phyloP scores from a whole-genome alignment of 2,888 invertebrate genomes.

The Argyra leucocephala region DNA sequence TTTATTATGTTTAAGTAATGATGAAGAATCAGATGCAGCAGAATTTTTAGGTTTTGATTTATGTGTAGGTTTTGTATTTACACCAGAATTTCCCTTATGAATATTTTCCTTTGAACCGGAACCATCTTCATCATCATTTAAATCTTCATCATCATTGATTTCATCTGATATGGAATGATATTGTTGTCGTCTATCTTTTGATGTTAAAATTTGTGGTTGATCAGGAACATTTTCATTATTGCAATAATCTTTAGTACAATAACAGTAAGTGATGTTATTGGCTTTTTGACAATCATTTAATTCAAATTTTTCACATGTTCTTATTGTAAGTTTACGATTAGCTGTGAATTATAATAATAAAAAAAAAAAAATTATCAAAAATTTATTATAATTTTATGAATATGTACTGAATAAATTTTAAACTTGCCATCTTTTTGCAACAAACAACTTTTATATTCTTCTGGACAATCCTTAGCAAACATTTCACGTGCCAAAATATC shows the following conservation, averaged over 20 bases:
- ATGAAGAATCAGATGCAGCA: neutral
- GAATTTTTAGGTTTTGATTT: neutral
- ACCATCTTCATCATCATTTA: constrained; percentile 15
- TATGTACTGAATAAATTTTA: neutral
- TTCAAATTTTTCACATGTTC: constrained; percentile 22
- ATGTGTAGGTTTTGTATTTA: neutral
- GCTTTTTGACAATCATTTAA: constrained; percentile 25
- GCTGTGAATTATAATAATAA: constrained; percentile 17
- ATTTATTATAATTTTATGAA: neutral
- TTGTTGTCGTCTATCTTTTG: constrained; percentile 4
- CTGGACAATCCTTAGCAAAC: constrained; percentile 23
- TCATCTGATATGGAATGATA: constrained; percentile 7
- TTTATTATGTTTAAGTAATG: neutral
- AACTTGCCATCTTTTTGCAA: constrained; percentile 23
- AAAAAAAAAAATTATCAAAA: too few relatives aligned
- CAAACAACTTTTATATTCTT: constrained; percentile 21
- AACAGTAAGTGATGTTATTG: constrained; percentile 24
- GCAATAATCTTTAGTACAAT: constrained; percentile 24
- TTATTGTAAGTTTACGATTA: constrained; percentile 17
- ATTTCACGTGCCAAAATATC: neutral
- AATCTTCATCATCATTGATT: constrained; percentile 21
- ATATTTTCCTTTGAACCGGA: constrained; percentile 15
- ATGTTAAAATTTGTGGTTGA: neutral
- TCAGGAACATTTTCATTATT: constrained; percentile 17
- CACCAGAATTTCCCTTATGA: neutral